phyloP scores from a whole-genome alignment of 2,888 invertebrate species.

The Onchidella celtica region DNA sequence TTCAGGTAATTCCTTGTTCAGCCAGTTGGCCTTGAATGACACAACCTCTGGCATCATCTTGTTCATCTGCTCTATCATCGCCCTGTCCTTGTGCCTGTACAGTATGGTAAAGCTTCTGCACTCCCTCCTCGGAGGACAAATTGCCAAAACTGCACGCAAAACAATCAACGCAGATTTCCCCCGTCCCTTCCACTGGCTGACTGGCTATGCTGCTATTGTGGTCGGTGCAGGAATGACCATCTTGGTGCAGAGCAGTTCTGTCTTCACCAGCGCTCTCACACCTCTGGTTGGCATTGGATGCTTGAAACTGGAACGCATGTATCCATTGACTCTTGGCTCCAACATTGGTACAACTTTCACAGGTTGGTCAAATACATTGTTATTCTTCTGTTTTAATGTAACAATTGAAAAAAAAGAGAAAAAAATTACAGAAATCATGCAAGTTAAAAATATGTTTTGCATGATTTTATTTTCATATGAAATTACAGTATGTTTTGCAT shows the following conservation, averaged over 20 bases:
- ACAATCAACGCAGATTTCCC: conserved; percentile 75
- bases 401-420: too few relatives aligned
- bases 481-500: too few relatives aligned
- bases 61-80: conserved; percentile 63
- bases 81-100: conserved; percentile 70
- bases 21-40: conserved; percentile 63
- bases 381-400: too few relatives aligned
- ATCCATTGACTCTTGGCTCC: conserved; percentile 74
- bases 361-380: conserved; percentile 49
- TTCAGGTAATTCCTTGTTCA: conserved; percentile 64
- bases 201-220: conserved; percentile 73
- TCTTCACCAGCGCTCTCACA: conserved; percentile 75
- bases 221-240: conserved; percentile 73
- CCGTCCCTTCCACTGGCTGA: conserved; percentile 66
- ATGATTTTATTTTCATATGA: too few relatives aligned
- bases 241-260: conserved; percentile 75
- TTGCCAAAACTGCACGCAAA: conserved; percentile 69
- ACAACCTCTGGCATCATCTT: conserved; percentile 65
- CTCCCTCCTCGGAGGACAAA: conserved; percentile 69
- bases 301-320: conserved; percentile 73
- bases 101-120: conserved; percentile 74
- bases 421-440: too few relatives aligned
- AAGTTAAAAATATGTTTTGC: too few relatives aligned
- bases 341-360: conserved; percentile 77
- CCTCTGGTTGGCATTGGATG: conserved; percentile 75